Conservation (phyloP, 2,113 vertebrate genomes). For the Plectropomus leopardus region DNA sequence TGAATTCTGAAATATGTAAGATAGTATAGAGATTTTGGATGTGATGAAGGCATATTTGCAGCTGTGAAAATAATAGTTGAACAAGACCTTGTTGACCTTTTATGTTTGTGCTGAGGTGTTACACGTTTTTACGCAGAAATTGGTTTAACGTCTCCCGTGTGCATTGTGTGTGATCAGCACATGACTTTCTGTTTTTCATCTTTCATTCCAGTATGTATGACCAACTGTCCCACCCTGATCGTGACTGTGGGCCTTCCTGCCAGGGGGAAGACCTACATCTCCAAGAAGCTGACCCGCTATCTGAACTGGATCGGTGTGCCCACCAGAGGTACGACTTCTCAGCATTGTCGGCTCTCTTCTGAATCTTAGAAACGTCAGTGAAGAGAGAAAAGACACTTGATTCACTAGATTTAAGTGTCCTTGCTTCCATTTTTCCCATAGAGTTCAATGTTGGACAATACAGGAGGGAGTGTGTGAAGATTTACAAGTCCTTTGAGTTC, state of each 20-base stretch:
- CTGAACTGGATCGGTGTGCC: slow-evolving; percentile 99
- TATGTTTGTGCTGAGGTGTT: not conserved
- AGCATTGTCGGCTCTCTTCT: not conserved
- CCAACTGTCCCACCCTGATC: slow-evolving; percentile 97
- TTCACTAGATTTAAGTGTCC: not conserved
- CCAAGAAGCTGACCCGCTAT: slow-evolving; percentile 98
- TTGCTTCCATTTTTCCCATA: slow-evolving; percentile 57
- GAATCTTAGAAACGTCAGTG: not conserved
- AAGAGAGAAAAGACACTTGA: not conserved
- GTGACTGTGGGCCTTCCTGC: slow-evolving; percentile 98
- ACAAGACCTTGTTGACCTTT: not conserved
- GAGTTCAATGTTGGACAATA: slow-evolving; percentile 99
- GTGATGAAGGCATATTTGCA: not conserved
- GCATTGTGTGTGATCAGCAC: not conserved
- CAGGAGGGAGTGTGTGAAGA: slow-evolving; percentile 93
- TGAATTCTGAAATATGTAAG: not conserved
- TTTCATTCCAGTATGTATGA: slow-evolving; percentile 93
- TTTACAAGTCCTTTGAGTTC: slow-evolving; percentile 98
- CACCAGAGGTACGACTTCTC: slow-evolving; percentile 88
- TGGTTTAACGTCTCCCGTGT: not conserved
- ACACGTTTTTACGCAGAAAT: not conserved
- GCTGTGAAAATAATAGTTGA: not conserved
- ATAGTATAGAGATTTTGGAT: not conserved
- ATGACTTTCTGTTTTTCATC: not conserved
- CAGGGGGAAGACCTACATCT: slow-evolving; percentile 98